These are phyloP conservation scores for Plagodis pulveraria DNA, from an alignment of 2,888 invertebrate genomes.

Conservation along the genomic window DNA sequence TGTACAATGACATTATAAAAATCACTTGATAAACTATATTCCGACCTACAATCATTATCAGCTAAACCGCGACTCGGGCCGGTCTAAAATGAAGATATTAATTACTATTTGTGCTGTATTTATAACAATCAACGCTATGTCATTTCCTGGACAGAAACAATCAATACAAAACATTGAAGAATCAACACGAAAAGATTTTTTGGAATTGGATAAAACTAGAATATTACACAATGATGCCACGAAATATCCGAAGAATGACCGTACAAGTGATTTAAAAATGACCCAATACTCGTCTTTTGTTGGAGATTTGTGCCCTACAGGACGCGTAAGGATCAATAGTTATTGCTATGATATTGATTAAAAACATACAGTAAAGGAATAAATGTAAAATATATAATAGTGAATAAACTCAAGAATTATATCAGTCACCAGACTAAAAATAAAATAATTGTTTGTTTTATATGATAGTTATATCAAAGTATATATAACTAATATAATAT, in stretches of 20 bases:
- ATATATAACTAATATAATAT: too few relatives aligned
- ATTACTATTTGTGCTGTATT: background rate
- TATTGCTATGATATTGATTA: constrained; percentile 12
- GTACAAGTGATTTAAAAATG: background rate
- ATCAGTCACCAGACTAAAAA: too few relatives aligned
- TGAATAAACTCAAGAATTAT: too few relatives aligned
- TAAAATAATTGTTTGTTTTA: too few relatives aligned
- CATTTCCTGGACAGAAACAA: background rate
- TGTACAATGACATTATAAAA: background rate
- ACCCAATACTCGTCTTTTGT: constrained; percentile 4
- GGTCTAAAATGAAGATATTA: background rate
- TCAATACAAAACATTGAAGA: background rate
- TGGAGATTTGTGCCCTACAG: constrained; percentile 23
- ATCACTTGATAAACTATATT: too few relatives aligned
- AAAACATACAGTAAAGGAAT: too few relatives aligned
- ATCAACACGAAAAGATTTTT: background rate
- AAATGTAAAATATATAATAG: too few relatives aligned
- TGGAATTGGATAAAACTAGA: background rate
- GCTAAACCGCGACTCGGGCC: background rate
- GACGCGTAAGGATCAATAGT: constrained; percentile 15
- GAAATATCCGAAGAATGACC: background rate
- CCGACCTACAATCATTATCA: background rate
- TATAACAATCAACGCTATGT: background rate
- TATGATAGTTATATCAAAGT: too few relatives aligned
- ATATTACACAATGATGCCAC: background rate